phyloP scores from a whole-genome alignment of 2,888 invertebrate species.

The Drosophila yooni region DNA sequence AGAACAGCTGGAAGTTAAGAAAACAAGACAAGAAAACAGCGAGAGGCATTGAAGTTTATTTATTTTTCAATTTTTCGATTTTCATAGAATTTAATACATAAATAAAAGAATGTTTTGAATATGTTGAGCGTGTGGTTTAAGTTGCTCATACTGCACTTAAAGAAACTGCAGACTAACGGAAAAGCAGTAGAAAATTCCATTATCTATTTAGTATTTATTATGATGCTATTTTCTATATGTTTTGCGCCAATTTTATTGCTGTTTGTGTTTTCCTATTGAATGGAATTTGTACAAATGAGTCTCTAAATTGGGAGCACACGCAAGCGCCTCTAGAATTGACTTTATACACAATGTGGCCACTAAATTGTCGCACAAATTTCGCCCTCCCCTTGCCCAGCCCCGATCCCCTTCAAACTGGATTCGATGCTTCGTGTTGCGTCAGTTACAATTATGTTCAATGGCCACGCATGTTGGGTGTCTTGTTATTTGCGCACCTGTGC shows the following conservation, averaged over 20 bases:
- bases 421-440: slow-evolving; percentile 40
- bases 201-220: background rate
- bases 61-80: background rate
- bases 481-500: slow-evolving; percentile 54
- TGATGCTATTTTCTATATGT: background rate
- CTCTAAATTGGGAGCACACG: background rate
- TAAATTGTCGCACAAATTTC: slow-evolving; percentile 16
- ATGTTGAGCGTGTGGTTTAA: too few relatives aligned
- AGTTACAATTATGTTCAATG: slow-evolving; percentile 31
- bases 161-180: background rate
- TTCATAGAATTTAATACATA: background rate
- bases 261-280: background rate
- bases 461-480: slow-evolving; percentile 39
- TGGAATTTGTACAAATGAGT: background rate
- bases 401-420: background rate
- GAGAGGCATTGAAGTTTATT: background rate
- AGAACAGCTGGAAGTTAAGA: slow-evolving; percentile 9
- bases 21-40: background rate
- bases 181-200: background rate
- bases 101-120: background rate
- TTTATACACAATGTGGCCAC: slow-evolving; percentile 8
- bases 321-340: background rate
- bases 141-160: too few relatives aligned
- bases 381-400: rapidly evolving
- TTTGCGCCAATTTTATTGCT: background rate